Evolutionary conservation across 2,888 invertebrate species (phyloP), one percentile per base, ranked within the genome.

Genomic region (Marronus borbonicus): DNA sequence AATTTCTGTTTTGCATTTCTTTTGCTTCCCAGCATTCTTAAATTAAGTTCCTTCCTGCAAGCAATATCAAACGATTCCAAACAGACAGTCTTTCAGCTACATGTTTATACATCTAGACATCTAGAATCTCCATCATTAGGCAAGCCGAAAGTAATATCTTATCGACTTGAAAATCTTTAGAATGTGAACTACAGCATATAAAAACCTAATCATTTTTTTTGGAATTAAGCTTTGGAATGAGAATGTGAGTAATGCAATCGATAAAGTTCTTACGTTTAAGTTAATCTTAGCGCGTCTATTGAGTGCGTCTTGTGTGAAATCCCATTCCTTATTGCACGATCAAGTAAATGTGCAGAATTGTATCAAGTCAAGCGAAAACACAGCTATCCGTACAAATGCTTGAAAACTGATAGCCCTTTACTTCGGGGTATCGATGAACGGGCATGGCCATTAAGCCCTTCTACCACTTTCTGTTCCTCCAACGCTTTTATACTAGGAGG

Each of bases 341-440:
- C 20, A 60, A 60, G 17, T 50, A 68, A 68, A 50, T 58, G 50
- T 50, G 55, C 58, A 36, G 72, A 58, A 72, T 72, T 58, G 72
- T 58, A 72, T 20, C 58, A 72, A 72, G 72, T 72, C 72, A 58
- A 72, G 72, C 72, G 72, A 72, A 72, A 72, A 72, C 36, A 70
- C 72, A 72, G 31, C 72, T 72, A 58, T 72, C 72, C 55, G 39
- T 20, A 58, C 60, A 72, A 72, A 58, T 58, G 72, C 72, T 39
- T 24, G 72, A 72, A 72, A 72, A 55, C 58, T 60, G 55, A 72
- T 72, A 72, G 72, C 58, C 58, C 36, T 58, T 72, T 58, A 14
- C 58, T 55, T 39, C 17, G 36, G 58, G 72, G 58, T 72, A 72
- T 72, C 72, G 72, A 72, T 69, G 52, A 69, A 52, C 70, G 36